Evolutionary conservation across 2,797 vertebrate genomes (phyloP).

Genomic region (Enteromius radiatus): DNA sequence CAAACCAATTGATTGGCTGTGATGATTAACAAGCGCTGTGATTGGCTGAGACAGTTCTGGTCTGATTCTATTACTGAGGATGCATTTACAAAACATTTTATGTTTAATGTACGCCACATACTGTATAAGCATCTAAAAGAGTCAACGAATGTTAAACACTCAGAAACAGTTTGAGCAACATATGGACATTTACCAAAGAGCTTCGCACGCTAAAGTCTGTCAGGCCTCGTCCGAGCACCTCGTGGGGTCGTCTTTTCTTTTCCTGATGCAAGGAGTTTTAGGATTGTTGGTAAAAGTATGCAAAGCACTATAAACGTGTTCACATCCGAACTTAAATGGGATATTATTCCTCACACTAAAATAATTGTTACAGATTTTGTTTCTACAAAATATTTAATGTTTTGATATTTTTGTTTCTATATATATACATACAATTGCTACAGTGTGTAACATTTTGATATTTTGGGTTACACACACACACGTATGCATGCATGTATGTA

Average conservation of each 20-base stretch:
- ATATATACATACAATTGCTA: background rate
- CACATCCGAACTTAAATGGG: too few relatives aligned
- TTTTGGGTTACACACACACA: too few relatives aligned
- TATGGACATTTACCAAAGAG: constrained; percentile 36
- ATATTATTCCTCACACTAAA: too few relatives aligned
- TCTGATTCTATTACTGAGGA: constrained; percentile 18
- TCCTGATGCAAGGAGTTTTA: background rate
- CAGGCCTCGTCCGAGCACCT: background rate
- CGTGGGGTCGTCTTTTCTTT: background rate
- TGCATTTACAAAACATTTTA: background rate
- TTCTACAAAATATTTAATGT: background rate
- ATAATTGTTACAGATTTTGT: background rate
- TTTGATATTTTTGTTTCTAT: background rate
- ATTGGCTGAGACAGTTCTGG: constrained; percentile 23
- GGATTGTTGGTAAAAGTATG: background rate
- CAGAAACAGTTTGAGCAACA: background rate
- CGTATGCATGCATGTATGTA: too few relatives aligned
- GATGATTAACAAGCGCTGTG: constrained; percentile 9
- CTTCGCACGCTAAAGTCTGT: constrained; percentile 16
- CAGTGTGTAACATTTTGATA: too few relatives aligned
- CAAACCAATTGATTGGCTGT: constrained; percentile 21
- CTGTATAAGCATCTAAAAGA: background rate
- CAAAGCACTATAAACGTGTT: background rate
- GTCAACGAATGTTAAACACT: background rate
- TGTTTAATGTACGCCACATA: background rate